Base-by-base conservation (phyloP, 1,140 invertebrate species). In the Sinonovacula constricta region DNA sequence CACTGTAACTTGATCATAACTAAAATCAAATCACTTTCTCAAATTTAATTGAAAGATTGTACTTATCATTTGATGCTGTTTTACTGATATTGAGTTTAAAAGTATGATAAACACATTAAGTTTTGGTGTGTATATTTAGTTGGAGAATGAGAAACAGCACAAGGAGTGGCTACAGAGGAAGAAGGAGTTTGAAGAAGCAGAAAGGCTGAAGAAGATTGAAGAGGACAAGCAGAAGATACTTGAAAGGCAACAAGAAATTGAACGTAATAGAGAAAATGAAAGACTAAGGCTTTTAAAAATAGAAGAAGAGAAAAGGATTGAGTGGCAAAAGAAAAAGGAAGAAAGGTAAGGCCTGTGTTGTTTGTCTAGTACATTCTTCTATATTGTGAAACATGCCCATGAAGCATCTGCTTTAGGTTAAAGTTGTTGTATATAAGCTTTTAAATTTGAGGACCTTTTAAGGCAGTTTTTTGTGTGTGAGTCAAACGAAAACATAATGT, bases 91-190 rank as follows among this genome's bases (percentile, higher is more conserved):
- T 22, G 22, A 59, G 15, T 59, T 22, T 18, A 59, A 22, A n/a
- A 22, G 14, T 1, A 28, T 59, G 28, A 15, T 1, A n/a, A 28
- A 57, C 28, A 57, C 56, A n/a, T n/a, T n/a, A n/a, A n/a, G n/a
- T n/a, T n/a, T 34, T 56, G 39, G 0, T 67, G 2, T 63, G 60
- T 67, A n/a, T 68, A n/a, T 78, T 26, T 66, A 86, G 84, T 79
- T 81, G 62, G 83, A 86, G 28, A 75, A 88, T 62, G 62, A 82
- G 30, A 81, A 68, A 26, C 67, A 57, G 36, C 81, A 86, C 1
- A 53, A 84, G 15, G 76, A 86, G 31, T 67, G 81, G 57, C 24
- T 86, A 22, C 82, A 83, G 60, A 69, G 80, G 33, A 86, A 85
- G 62, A 81, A 70, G 28, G 80, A 87, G 24, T 76, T 67, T 54